phyloP scores from a whole-genome alignment of 2,797 vertebrate species.

The Bradypodion pumilum region DNA sequence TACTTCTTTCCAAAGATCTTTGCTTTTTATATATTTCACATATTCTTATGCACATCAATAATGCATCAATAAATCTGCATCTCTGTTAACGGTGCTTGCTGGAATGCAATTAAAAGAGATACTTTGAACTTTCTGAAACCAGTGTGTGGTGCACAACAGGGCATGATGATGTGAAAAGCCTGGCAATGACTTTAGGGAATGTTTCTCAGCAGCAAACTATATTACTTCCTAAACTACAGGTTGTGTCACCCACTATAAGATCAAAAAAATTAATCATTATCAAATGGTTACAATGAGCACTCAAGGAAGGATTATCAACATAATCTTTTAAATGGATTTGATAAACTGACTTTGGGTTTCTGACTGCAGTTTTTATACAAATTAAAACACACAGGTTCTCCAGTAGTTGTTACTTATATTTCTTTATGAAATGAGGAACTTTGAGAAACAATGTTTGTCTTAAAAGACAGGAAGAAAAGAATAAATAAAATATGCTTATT shows the following conservation, averaged over 20 bases:
- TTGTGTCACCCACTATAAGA: not conserved
- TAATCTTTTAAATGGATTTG: not conserved
- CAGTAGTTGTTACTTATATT: no score
- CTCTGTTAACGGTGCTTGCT: not conserved
- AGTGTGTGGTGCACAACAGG: not conserved
- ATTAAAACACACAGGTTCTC: no score
- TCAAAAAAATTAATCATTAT: constrained; percentile 9
- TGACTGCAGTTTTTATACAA: no score
- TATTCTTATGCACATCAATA: constrained; percentile 35
- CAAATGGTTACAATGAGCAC: not conserved
- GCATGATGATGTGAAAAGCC: not conserved
- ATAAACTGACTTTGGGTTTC: not conserved
- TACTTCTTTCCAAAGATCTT: not conserved
- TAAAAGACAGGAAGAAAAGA: no score
- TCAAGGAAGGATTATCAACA: constrained; percentile 8
- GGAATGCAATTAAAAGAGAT: constrained; percentile 31
- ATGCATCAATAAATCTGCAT: constrained; percentile 29
- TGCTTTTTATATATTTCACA: constrained; percentile 41
- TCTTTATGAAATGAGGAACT: no score
- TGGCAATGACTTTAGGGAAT: not conserved
- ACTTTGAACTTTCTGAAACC: constrained; percentile 1
- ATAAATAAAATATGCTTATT: no score
- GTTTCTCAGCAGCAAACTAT: not conserved
- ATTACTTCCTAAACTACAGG: not conserved
- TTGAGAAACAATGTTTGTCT: no score